These are phyloP conservation scores for Caenorhabditis tropicalis DNA, from an alignment of 1,140 invertebrate genomes.

Conservation along the genomic window DNA sequence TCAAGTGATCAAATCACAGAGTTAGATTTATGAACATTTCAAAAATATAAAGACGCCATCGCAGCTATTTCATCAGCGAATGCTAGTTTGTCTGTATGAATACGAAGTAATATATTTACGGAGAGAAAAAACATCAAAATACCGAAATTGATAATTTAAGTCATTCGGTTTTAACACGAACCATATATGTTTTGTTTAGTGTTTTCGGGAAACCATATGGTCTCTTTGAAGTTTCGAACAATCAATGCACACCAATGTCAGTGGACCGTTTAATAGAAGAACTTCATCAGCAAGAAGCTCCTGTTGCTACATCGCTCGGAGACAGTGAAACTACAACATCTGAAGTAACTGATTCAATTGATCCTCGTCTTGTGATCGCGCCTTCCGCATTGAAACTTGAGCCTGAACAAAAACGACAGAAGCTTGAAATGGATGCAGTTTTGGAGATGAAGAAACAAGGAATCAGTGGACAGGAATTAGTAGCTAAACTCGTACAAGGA, in stretches of 20 bases:
- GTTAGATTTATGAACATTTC: no score
- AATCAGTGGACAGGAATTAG: not conserved
- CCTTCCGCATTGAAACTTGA: not conserved
- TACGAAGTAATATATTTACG: no score
- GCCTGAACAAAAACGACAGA: not conserved
- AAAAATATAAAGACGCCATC: no score
- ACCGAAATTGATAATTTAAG: no score
- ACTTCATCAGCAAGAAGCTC: conserved; percentile 21
- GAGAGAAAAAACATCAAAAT: no score
- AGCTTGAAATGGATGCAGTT: conserved; percentile 18
- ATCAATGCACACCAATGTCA: conserved; percentile 31
- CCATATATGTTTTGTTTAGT: conserved; percentile 27
- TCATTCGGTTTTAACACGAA: no score
- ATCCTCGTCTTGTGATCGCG: not conserved
- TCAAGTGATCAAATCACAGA: not conserved
- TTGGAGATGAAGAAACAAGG: conserved; percentile 47
- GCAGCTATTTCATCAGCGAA: no score
- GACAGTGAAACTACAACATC: not conserved
- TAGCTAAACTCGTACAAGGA: conserved; percentile 53
- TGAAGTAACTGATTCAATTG: not conserved
- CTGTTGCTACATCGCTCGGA: not conserved
- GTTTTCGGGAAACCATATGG: conserved; percentile 43
- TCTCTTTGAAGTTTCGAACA: conserved; percentile 45
- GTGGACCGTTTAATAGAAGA: conserved; percentile 11
- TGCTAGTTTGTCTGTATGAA: no score